These are phyloP conservation scores for Laupala kohalensis DNA, from an alignment of 1,140 invertebrate genomes.

Conservation along the genomic window DNA sequence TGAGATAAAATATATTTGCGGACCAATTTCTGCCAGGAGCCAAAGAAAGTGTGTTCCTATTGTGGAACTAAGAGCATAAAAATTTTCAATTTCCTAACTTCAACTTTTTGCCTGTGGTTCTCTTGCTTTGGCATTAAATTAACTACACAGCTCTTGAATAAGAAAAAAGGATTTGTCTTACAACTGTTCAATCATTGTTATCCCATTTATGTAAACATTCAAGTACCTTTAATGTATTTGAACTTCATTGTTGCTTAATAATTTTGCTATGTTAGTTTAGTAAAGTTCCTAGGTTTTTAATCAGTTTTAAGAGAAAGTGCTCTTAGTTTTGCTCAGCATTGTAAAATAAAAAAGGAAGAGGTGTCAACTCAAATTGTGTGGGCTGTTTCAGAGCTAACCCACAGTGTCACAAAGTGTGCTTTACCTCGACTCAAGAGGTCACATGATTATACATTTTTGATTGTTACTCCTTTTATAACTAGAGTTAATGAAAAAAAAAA, in stretches of 20 bases:
- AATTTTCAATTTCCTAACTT: background rate
- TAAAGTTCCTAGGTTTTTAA: background rate
- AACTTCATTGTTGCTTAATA: no score
- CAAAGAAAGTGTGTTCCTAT: conserved; percentile 3
- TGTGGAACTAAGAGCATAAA: conserved; percentile 10
- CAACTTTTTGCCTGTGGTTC: background rate
- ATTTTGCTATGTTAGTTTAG: no score
- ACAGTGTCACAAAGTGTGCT: conserved; percentile 14
- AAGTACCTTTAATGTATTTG: background rate
- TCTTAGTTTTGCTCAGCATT: conserved; percentile 11
- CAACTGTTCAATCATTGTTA: no score
- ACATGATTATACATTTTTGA: conserved; percentile 11
- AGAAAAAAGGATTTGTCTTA: background rate
- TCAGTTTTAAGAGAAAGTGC: background rate
- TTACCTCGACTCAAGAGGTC: conserved; percentile 9
- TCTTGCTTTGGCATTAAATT: background rate
- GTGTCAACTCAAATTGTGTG: background rate
- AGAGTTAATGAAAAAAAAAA: conserved; percentile 3
- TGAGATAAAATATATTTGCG: conserved; percentile 10
- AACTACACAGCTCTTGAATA: background rate
- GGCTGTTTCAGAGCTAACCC: background rate
- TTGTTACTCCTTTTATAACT: conserved; percentile 14
- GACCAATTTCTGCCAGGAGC: conserved; percentile 9
- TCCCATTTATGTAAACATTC: no score
- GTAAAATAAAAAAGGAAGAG: background rate